Evolutionary conservation across 2,888 invertebrate genomes (phyloP).

Genomic region (Sphaerophoria taeniata): DNA sequence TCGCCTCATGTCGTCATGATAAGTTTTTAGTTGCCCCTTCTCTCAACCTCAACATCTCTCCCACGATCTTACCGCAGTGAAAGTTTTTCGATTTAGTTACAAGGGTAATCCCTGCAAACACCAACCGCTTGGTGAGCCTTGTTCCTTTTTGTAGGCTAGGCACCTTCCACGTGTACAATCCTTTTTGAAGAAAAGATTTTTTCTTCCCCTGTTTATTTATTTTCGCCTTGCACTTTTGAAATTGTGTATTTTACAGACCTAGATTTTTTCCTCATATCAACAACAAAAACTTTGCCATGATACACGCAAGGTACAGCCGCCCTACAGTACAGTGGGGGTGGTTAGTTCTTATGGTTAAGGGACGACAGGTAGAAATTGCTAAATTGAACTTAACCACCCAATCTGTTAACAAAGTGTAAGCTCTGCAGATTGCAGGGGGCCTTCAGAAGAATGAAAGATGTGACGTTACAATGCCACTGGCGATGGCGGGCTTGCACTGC

Average conservation of each 20-base stretch:
- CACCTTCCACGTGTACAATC: slow-evolving; percentile 24
- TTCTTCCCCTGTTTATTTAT: background rate
- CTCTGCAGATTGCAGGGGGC: background rate
- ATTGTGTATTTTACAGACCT: slow-evolving; percentile 53
- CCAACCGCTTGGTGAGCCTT: slow-evolving; percentile 28
- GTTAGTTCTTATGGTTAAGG: background rate
- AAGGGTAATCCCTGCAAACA: slow-evolving; percentile 62
- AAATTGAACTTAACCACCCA: background rate
- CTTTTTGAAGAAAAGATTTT: slow-evolving; percentile 5
- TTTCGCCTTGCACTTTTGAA: slow-evolving; percentile 26
- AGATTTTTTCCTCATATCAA: slow-evolving; percentile 30
- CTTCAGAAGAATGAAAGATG: slow-evolving; percentile 26
- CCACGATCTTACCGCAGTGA: slow-evolving; percentile 43
- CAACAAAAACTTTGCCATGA: slow-evolving; percentile 48
- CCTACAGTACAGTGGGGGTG: background rate
- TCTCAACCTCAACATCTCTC: background rate
- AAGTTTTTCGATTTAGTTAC: slow-evolving; percentile 74
- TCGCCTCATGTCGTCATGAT: slow-evolving; percentile 35
- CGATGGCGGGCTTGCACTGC: no score
- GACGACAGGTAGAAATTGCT: background rate
- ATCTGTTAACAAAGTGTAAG: slow-evolving; percentile 28
- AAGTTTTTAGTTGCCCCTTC: slow-evolving; percentile 26
- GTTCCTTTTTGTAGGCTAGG: slow-evolving; percentile 23
- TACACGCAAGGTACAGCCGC: slow-evolving; percentile 46
- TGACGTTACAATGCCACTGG: background rate